phyloP scores from a whole-genome alignment of 2,888 invertebrate genomes.

The Caenorhabditis plicata region DNA sequence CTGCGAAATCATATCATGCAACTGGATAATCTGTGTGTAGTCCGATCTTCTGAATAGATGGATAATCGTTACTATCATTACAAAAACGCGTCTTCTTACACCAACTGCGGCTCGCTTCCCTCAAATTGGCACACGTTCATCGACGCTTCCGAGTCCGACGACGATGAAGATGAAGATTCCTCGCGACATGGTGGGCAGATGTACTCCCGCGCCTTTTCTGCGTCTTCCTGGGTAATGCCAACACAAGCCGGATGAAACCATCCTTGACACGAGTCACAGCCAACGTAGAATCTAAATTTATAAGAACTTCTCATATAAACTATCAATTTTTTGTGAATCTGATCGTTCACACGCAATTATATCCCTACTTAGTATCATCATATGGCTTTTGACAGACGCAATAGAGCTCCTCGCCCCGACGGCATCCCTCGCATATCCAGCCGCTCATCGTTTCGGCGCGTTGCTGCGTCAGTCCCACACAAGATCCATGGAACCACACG shows the following conservation, averaged over 20 bases:
- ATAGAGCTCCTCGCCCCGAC: slow-evolving; percentile 76
- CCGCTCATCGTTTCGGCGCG: slow-evolving; percentile 82
- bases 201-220: slow-evolving; percentile 91
- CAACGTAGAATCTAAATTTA: slow-evolving; percentile 86
- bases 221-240: slow-evolving; percentile 69
- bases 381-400: slow-evolving; percentile 94
- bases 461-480: slow-evolving; percentile 88
- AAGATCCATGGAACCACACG: slow-evolving; percentile 97
- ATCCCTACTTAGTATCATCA: slow-evolving; percentile 85
- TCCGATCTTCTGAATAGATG: slow-evolving; percentile 31
- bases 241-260: slow-evolving; percentile 99
- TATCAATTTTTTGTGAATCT: background rate
- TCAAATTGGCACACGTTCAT: slow-evolving; percentile 2
- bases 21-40: slow-evolving; percentile 33
- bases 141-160: slow-evolving; percentile 12
- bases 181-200: slow-evolving; percentile 84
- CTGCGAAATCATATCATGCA: slow-evolving; percentile 34
- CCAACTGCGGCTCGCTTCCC: background rate
- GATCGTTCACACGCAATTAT: slow-evolving; percentile 5
- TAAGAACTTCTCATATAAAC: background rate
- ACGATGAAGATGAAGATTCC: slow-evolving; percentile 24
- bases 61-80: background rate
- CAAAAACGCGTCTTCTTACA: background rate
- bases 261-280: slow-evolving; percentile 96
- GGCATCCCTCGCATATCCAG: slow-evolving; percentile 72